Evolutionary conservation across 2,113 vertebrate genomes (phyloP).

Genomic region (Prinia subflava): DNA sequence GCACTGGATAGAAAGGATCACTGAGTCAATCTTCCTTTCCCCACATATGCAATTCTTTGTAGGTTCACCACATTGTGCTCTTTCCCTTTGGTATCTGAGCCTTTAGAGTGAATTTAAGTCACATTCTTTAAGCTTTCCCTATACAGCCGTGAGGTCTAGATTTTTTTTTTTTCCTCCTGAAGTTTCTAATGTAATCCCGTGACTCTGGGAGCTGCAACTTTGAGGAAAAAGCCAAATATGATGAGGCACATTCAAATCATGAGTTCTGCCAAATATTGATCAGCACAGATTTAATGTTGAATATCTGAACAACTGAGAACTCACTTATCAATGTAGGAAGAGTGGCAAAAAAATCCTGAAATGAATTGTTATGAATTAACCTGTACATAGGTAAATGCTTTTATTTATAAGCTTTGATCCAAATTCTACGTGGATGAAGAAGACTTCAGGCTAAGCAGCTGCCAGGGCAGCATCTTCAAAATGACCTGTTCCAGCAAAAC

Average conservation of each 20-base stretch:
- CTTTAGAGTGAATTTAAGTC: not conserved
- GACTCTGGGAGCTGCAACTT: not conserved
- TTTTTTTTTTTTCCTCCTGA: not conserved
- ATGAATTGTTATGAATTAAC: not conserved
- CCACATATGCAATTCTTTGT: accelerated
- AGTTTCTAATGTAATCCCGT: not conserved
- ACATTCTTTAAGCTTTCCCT: not conserved
- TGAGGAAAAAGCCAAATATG: not conserved
- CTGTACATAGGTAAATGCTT: not conserved
- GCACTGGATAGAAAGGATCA: not conserved
- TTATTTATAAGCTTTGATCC: not conserved
- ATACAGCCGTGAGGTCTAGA: not conserved
- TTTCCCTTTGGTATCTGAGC: not conserved
- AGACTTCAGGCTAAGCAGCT: not conserved
- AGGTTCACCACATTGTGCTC: not conserved
- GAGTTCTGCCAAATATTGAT: not conserved
- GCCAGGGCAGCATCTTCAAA: not conserved
- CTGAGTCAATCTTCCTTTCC: not conserved
- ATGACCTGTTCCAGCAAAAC: not conserved
- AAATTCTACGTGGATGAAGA: not conserved
- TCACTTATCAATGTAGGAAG: not conserved
- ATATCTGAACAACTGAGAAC: not conserved
- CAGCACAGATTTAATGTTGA: not conserved
- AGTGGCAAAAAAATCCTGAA: not conserved
- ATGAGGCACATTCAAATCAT: not conserved